Evolutionary conservation across 2,113 vertebrate species (phyloP).

Genomic region (Lycaon pictus): DNA sequence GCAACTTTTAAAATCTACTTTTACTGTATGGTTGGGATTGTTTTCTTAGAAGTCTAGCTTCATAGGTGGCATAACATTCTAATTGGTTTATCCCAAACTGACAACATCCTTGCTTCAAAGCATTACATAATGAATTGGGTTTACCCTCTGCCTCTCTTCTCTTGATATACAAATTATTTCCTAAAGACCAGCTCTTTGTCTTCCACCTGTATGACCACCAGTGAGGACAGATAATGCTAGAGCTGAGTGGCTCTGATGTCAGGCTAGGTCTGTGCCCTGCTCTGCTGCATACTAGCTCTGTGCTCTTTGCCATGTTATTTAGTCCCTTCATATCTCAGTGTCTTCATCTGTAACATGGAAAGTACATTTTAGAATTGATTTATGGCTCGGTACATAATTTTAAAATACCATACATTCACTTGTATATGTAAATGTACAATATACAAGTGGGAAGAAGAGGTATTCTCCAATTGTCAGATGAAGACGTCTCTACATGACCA

Average conservation of each 20-base stretch:
- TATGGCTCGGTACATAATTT: background rate
- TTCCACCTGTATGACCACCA: background rate
- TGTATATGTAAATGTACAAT: too few species aligned
- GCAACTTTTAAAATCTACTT: background rate
- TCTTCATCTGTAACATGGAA: background rate
- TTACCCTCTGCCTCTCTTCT: background rate
- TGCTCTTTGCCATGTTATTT: background rate
- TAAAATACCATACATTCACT: background rate
- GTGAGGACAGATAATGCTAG: rapidly evolving
- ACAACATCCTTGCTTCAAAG: background rate
- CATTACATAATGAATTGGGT: background rate
- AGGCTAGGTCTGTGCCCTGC: background rate
- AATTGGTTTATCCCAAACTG: background rate
- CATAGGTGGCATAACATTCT: background rate
- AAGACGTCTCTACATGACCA: background rate
- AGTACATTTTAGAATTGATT: background rate
- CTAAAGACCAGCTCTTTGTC: background rate
- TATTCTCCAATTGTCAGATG: background rate
- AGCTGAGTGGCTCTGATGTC: background rate
- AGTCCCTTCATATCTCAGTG: background rate
- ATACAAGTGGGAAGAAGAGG: background rate
- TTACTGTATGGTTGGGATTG: background rate
- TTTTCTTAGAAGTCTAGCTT: background rate
- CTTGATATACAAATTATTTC: background rate
- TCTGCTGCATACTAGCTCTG: background rate